Conservation (phyloP, 2,888 invertebrate species). For the Flexamia atlantica region DNA sequence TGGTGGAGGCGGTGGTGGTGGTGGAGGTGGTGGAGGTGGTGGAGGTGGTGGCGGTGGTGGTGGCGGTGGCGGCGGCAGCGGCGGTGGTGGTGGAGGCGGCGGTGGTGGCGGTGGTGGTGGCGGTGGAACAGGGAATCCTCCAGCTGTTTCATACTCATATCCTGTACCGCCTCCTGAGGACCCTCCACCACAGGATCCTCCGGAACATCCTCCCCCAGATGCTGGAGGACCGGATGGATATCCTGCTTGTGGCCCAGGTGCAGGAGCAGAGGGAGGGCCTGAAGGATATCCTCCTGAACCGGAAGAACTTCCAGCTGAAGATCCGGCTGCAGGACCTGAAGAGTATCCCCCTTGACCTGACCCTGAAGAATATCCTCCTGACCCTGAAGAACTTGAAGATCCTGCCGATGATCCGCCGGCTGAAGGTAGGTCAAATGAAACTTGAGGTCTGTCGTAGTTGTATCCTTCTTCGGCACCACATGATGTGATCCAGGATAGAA, state of each 20-base stretch:
- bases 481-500: background rate
- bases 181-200: constrained; percentile 21
- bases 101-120: constrained; percentile 42
- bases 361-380: constrained; percentile 21
- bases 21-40: constrained; percentile 14
- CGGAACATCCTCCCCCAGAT: background rate
- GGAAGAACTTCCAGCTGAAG: background rate
- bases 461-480: constrained; percentile 29
- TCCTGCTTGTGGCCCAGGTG: background rate
- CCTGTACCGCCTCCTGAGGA: background rate
- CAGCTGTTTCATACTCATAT: constrained; percentile 23
- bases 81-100: constrained; percentile 55
- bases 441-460: constrained; percentile 48
- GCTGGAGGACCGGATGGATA: background rate
- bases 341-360: background rate
- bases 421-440: constrained; percentile 40
- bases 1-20: constrained; percentile 46
- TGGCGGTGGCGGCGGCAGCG: constrained; percentile 59
- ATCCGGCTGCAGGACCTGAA: background rate
- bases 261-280: background rate
- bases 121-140: constrained; percentile 7
- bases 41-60: background rate
- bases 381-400: constrained; percentile 2
- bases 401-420: background rate
- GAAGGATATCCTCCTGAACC: background rate